These are phyloP conservation scores for Aleiodes sp. DNA, from an alignment of 1,140 invertebrate species.

Conservation along the genomic window DNA sequence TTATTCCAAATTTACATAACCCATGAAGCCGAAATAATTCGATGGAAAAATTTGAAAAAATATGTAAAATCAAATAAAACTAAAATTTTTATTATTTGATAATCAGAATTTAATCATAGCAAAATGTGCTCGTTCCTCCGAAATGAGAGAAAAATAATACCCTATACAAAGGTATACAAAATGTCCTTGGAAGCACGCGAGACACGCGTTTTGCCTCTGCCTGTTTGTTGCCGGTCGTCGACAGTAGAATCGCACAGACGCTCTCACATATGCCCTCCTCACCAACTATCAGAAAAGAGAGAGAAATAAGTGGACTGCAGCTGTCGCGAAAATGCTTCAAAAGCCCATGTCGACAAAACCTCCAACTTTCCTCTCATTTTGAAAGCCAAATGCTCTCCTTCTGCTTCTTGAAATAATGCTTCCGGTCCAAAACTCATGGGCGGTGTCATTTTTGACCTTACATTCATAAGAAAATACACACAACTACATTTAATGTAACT, in stretches of 20 bases:
- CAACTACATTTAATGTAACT: not conserved
- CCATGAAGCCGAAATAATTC: too few species aligned
- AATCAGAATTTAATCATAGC: not conserved
- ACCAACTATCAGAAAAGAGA: constrained; percentile 12
- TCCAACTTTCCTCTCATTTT: not conserved
- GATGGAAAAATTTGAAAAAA: too few species aligned
- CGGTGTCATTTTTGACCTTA: constrained; percentile 11
- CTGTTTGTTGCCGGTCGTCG: not conserved
- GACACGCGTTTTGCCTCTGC: not conserved
- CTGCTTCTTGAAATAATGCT: constrained; percentile 4
- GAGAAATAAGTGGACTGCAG: not conserved
- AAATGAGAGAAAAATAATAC: not conserved
- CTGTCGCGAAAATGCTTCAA: constrained; percentile 13
- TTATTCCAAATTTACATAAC: not conserved
- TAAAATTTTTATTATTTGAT: not conserved
- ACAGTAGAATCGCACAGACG: not conserved
- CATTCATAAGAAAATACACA: not conserved
- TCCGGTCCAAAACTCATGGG: not conserved
- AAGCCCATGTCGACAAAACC: not conserved
- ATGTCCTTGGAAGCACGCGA: constrained; percentile 13
- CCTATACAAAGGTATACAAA: not conserved
- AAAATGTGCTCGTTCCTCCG: not conserved
- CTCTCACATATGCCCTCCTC: constrained; percentile 1
- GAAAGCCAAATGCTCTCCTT: not conserved
- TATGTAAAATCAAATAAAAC: too few species aligned